Base-by-base conservation (phyloP, 2,113 vertebrate genomes). In the Nettapus auritus region DNA sequence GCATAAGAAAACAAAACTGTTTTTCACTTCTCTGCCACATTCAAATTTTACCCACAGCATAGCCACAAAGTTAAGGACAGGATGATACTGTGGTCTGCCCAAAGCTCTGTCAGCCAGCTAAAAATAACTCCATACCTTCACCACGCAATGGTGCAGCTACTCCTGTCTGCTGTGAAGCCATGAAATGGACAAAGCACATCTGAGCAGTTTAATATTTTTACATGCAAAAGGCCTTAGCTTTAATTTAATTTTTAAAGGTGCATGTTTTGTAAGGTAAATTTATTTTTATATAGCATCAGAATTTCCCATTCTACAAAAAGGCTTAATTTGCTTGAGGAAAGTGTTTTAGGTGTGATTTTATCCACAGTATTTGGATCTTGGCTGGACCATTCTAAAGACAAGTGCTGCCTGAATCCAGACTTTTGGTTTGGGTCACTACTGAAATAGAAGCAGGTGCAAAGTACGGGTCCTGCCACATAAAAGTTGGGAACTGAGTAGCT, bases 81-180 rank as follows among this genome's bases (percentile, higher is more conserved):
- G 36, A 63, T 16, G 42, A 80, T 53, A 46, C 50, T 88, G 79
- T 1, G 13, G 87, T 95, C 44, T 88, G 67, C 63, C 42, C 29
- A 57, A 63, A 91, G 57, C 74, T 94, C 48, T 76, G 86, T 60
- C 79, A 90, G 59, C 31, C 28, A 52, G 73, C 77, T 96, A 96
- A 96, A 97, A 97, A 90, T 71, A 94, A 86, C 42, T 86, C 36
- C 60, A 16, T 77, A 18, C 25, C 60, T 68, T 55, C 34, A 57
- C 9, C 0, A 1, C 2, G 23, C 36, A 94, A 82, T 52, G 68
- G 59, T 15, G 48, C 33, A 88, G 77, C 33, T 94, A 57, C 6
- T 63, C 3, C 0, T 31, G 15, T 69, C 89, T 81, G 50, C n/a
- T 42, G 8, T 36, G 21, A 83, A 42, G 62, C 29, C 80, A 34